Base-by-base conservation (phyloP, 2,797 vertebrate species). In the Neosalanx taihuensis region DNA sequence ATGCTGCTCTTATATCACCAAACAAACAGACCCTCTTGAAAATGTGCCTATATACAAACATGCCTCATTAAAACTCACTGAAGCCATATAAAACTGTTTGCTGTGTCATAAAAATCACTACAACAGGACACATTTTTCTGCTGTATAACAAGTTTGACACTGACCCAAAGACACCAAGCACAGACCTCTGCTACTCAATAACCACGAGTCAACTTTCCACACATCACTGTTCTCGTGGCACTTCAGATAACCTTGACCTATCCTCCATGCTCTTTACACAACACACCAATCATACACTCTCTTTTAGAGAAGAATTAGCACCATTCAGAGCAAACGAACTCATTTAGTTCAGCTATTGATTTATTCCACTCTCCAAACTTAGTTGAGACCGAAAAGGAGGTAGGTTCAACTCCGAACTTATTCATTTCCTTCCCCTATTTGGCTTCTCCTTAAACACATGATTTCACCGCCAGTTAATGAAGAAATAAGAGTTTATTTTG, bases 111-210 rank as follows among this genome's bases (percentile, higher is more conserved):
- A 30, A 26, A 60, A 71, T 72, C 66, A 63, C 20, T 56, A 70
- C 31, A 69, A 60, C 26, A 29, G 63, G 17, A 35, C 35, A 15
- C 31, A 41, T 72, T 64, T 46, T 35, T 35, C 35, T 81, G 66
- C 66, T 74, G 59, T 35, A 37, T 71, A 64, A 79, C 72, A 72
- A 41, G 3, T 49, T 41, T 5, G 33, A 33, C 26, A 72, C 37
- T 46, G 13, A 51, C 12, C 5, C 20, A 70, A 30, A 57, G 29
- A 49, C 62, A 58, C 37, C 46, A 65, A 53, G 58, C 29, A 64
- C 1, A 10, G 53, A 66, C 61, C 26, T 64, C 20, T 68, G 18
- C 57, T 29, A 63, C 31, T 67, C 67, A 37, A 71, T 72, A 71
- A 64, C 60, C 7, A 6, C 49, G 56, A 1, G 26, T 46, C 7